Evolutionary conservation across 2,888 invertebrate species (phyloP).

Genomic region (Tipula confusa): DNA sequence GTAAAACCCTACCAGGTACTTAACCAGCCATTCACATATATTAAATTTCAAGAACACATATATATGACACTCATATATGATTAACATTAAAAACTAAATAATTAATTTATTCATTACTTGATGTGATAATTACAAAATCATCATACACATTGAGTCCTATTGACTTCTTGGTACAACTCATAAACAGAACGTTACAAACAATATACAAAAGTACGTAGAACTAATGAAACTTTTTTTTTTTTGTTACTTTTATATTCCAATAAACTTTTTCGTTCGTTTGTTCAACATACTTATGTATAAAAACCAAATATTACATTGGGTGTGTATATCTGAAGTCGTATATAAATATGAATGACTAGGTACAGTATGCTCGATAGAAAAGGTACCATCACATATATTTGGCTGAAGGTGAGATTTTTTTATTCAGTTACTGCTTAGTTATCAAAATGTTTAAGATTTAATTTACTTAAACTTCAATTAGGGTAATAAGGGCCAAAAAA

Average conservation of each 20-base stretch:
- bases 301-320: not conserved
- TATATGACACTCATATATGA: not conserved
- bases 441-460: too few species aligned
- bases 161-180: not conserved
- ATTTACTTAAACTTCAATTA: too few species aligned
- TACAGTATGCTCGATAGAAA: too few species aligned
- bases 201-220: not conserved
- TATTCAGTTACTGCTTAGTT: too few species aligned
- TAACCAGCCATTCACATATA: not conserved
- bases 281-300: not conserved
- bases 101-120: not conserved
- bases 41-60: not conserved
- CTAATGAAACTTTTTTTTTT: slow-evolving; percentile 25
- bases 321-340: not conserved
- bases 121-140: not conserved
- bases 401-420: too few species aligned
- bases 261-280: slow-evolving; percentile 1
- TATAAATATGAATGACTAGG: not conserved
- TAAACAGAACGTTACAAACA: not conserved
- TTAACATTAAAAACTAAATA: not conserved
- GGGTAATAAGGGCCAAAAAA: too few species aligned
- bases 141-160: not conserved
- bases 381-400: too few species aligned
- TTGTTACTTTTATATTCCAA: not conserved
- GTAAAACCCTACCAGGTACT: too few species aligned